Evolutionary conservation across 2,797 vertebrate genomes (phyloP).

Genomic region (Ataeniobius toweri): DNA sequence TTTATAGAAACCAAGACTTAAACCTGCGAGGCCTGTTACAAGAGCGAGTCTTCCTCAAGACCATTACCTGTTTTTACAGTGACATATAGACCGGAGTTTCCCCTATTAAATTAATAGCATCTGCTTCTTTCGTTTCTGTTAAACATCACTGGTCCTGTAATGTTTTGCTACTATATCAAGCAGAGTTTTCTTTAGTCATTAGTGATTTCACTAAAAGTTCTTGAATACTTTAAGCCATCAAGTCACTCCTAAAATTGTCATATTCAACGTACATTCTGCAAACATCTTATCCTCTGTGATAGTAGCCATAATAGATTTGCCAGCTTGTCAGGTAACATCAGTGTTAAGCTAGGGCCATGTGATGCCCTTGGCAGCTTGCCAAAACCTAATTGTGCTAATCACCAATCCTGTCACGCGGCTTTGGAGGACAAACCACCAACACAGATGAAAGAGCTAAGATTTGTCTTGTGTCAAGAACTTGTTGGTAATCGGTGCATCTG

Average conservation of each 20-base stretch:
- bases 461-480: slow-evolving; percentile 84
- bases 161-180: neutral
- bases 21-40: slow-evolving; percentile 6
- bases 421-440: slow-evolving; percentile 86
- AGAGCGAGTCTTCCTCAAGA: slow-evolving; percentile 4
- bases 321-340: slow-evolving; percentile 84
- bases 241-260: neutral
- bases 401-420: slow-evolving; percentile 87
- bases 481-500: slow-evolving; percentile 81
- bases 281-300: slow-evolving; percentile 45
- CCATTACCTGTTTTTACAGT: slow-evolving; percentile 14
- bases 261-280: slow-evolving; percentile 33
- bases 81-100: slow-evolving; percentile 1
- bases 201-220: neutral
- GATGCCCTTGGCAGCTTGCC: slow-evolving; percentile 80
- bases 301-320: slow-evolving; percentile 75
- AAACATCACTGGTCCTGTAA: neutral
- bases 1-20: slow-evolving; percentile 29
- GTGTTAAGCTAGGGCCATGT: slow-evolving; percentile 83
- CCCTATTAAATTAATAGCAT: slow-evolving; percentile 2
- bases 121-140: slow-evolving; percentile 2
- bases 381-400: slow-evolving; percentile 88
- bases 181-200: neutral
- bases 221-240: neutral
- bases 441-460: slow-evolving; percentile 86